phyloP scores from a whole-genome alignment of 1,140 invertebrate genomes.

The Zaprionus taronus region DNA sequence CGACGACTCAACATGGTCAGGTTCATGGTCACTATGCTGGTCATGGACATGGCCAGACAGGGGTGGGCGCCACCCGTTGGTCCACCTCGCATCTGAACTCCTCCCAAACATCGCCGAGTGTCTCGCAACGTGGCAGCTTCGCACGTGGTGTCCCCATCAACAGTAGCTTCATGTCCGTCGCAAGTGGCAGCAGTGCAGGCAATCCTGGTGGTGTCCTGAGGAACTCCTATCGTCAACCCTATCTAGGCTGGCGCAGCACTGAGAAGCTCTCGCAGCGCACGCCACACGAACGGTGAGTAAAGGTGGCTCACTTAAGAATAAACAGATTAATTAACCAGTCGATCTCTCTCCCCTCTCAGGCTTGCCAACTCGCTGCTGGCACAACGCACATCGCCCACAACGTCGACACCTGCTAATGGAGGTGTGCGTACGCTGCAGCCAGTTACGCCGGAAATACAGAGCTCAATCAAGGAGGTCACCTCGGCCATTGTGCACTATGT shows the following conservation, averaged over 20 bases:
- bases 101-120: slow-evolving; percentile 87
- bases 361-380: slow-evolving; percentile 88
- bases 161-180: slow-evolving; percentile 83
- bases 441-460: slow-evolving; percentile 92
- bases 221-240: slow-evolving; percentile 90
- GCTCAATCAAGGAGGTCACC: slow-evolving; percentile 95
- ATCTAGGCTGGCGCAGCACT: slow-evolving; percentile 95
- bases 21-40: slow-evolving; percentile 56
- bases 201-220: slow-evolving; percentile 56
- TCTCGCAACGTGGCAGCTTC: slow-evolving; percentile 84
- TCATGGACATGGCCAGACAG: slow-evolving; percentile 22
- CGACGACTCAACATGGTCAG: slow-evolving; percentile 45
- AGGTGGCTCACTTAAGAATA: neutral
- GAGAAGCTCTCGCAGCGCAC: slow-evolving; percentile 90
- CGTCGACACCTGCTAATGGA: slow-evolving; percentile 41
- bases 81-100: slow-evolving; percentile 94
- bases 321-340: neutral
- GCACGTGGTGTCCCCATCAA: slow-evolving; percentile 79
- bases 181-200: slow-evolving; percentile 61
- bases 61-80: slow-evolving; percentile 88
- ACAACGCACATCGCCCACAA: slow-evolving; percentile 69
- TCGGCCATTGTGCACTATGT: slow-evolving; percentile 97
- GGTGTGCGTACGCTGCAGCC: slow-evolving; percentile 56
- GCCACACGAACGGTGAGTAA: slow-evolving; percentile 90
- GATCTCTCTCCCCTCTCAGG: slow-evolving; percentile 71